These are phyloP conservation scores for Ptyas mucosa DNA, from an alignment of 2,113 vertebrate species.

Conservation along the genomic window DNA sequence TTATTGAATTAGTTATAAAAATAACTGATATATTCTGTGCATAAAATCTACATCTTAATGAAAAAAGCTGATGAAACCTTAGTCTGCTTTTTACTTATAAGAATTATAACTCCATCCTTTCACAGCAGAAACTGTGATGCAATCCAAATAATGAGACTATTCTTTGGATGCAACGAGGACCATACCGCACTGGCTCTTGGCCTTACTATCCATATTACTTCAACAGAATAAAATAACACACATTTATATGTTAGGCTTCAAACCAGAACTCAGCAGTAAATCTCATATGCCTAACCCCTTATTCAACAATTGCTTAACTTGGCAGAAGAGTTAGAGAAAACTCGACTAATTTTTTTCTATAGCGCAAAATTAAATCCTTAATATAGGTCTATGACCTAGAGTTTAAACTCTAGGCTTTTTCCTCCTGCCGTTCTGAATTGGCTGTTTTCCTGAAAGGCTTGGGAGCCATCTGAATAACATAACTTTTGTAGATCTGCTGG, in stretches of 20 bases:
- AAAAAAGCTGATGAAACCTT: background rate
- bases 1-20: constrained; percentile 13
- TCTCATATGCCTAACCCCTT: background rate
- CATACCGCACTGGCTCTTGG: background rate
- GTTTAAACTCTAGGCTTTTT: background rate
- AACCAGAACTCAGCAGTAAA: background rate
- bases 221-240: background rate
- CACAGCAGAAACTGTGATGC: background rate
- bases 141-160: background rate
- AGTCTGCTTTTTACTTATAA: background rate
- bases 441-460: background rate
- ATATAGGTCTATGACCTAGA: background rate
- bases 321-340: background rate
- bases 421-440: background rate
- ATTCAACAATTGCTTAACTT: background rate
- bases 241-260: background rate
- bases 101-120: background rate
- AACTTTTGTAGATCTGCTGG: background rate
- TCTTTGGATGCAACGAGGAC: background rate
- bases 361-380: background rate
- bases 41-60: background rate
- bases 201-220: background rate
- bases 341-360: background rate
- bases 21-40: background rate
- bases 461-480: background rate